A percentile compares a stretch with the other conserved stretches of the same genome.
Conservation (phyloP, 1,140 invertebrate genomes). For the Rhagoletis pomonella region DNA sequence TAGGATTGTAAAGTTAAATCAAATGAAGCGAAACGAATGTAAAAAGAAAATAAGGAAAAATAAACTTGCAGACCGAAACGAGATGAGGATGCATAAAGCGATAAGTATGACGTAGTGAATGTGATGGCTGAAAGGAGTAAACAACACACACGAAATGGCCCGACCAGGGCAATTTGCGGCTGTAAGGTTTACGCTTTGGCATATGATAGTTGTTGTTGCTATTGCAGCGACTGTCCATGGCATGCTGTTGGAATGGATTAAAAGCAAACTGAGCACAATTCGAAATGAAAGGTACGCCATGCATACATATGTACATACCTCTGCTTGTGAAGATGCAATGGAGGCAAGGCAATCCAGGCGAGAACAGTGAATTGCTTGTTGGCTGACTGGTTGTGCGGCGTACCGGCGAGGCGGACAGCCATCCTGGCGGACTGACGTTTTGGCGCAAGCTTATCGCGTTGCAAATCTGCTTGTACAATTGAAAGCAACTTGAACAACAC, state of each 20-base stretch:
- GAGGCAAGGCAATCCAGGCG: background rate
- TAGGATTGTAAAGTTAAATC: background rate
- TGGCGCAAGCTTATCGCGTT: constrained; percentile 42
- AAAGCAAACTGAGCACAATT: background rate
- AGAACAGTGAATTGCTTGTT: background rate
- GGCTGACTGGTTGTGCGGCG: background rate
- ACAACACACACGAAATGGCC: background rate
- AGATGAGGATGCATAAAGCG: constrained; percentile 24
- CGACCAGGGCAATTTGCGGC: constrained; percentile 33
- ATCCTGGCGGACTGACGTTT: background rate
- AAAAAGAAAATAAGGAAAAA: constrained; percentile 1
- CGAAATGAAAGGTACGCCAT: constrained; percentile 21
- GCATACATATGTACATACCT: background rate
- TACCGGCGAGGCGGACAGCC: background rate
- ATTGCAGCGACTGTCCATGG: background rate
- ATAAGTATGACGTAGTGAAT: constrained; percentile 8
- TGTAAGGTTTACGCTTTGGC: background rate
- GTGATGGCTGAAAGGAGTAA: background rate
- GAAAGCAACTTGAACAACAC: constrained; percentile 49
- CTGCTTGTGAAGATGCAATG: background rate
- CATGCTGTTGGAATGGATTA: constrained; percentile 39
- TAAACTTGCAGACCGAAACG: background rate
- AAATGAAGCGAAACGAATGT: background rate
- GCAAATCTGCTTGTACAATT: constrained; percentile 41
- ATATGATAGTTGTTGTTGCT: background rate